These are phyloP conservation scores for Oplegnathus fasciatus DNA, from an alignment of 2,113 vertebrate species.

Conservation along the genomic window DNA sequence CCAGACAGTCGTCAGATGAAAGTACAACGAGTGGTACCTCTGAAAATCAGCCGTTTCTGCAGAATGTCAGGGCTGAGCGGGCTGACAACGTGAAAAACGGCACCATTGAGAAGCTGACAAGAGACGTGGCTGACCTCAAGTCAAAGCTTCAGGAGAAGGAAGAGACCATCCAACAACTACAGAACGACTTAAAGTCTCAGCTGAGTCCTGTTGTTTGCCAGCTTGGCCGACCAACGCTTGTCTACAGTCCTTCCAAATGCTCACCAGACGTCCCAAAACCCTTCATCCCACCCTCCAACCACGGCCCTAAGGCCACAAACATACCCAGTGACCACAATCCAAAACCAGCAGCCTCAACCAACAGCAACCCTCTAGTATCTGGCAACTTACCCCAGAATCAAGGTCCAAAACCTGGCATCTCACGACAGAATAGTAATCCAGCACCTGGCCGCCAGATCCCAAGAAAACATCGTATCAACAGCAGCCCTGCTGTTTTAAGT, in stretches of 20 bases:
- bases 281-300: too few relatives aligned
- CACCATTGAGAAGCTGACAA: background rate
- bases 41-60: background rate
- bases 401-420: too few relatives aligned
- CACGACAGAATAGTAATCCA: background rate
- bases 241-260: too few relatives aligned
- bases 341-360: too few relatives aligned
- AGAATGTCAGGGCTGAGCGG: fast-evolving
- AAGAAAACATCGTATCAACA: background rate
- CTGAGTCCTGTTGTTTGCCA: fast-evolving
- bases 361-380: background rate
- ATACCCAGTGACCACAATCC: too few relatives aligned
- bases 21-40: fast-evolving
- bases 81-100: fast-evolving
- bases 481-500: background rate
- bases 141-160: background rate
- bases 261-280: too few relatives aligned
- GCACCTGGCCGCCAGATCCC: fast-evolving
- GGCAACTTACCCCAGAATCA: background rate
- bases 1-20: background rate
- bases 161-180: background rate
- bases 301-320: too few relatives aligned
- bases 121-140: background rate
- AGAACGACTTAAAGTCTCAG: fast-evolving
- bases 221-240: background rate